Evolutionary conservation across 2,113 vertebrate genomes (phyloP).

Genomic region (Salvelinus alpinus): DNA sequence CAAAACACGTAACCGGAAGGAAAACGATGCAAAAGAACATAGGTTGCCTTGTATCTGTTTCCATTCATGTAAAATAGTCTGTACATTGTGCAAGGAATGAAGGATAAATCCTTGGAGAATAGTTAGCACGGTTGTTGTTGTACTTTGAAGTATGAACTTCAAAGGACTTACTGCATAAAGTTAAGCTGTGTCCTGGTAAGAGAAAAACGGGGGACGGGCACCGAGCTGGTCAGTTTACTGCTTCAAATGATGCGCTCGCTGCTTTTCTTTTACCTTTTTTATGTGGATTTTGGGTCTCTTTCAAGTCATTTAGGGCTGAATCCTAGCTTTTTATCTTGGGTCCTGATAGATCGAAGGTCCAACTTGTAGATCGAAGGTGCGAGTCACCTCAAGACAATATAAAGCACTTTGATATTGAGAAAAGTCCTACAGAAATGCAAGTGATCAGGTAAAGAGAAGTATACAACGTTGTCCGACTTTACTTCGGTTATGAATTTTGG

Average conservation of each 20-base stretch:
- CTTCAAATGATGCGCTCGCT: conserved; percentile 18
- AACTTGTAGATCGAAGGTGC: no score
- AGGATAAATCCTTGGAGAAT: conserved; percentile 19
- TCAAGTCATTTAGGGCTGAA: conserved; percentile 25
- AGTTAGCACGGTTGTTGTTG: conserved; percentile 3
- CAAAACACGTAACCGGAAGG: neutral
- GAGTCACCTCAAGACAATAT: no score
- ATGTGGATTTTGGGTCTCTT: conserved; percentile 22
- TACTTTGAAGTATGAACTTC: conserved; percentile 28
- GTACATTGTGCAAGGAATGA: neutral
- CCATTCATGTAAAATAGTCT: conserved; percentile 20
- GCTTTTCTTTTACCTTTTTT: conserved; percentile 21
- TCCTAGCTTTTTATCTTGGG: conserved; percentile 1
- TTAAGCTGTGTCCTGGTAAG: conserved; percentile 27
- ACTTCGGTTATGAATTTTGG: no score
- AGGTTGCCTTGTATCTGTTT: conserved; percentile 16
- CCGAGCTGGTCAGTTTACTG: conserved; percentile 31
- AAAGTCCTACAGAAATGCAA: no score
- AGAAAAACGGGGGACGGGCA: conserved; percentile 22
- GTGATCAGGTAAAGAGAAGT: no score
- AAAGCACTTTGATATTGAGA: neutral
- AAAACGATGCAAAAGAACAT: conserved; percentile 31
- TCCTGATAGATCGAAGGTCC: no score
- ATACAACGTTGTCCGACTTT: no score
- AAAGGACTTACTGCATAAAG: conserved; percentile 18